Evolutionary conservation across 2,797 vertebrate species (phyloP), one percentile per base, ranked within the genome.

Genomic region (Sebastolobus alascanus): DNA sequence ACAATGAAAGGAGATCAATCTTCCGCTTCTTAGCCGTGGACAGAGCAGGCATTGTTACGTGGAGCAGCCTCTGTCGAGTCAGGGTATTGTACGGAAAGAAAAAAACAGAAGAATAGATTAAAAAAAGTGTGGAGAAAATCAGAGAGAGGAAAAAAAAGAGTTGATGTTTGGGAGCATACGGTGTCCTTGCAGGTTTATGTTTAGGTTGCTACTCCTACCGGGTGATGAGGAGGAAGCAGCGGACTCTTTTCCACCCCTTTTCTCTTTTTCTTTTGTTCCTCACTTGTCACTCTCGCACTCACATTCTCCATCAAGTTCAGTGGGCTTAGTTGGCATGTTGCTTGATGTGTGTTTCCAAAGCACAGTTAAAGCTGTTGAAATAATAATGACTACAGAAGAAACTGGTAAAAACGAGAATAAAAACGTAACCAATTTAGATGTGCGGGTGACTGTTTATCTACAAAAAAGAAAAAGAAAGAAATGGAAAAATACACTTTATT

Each of bases 111-210:
- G 64, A 78, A 20, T 12, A 38, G 27, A 20, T n/a, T 7, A 18
- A 18, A 16, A 64, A 40, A 46, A 68, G 27, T 77, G 40, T 16
- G 35, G 35, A 68, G 40, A 52, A 40, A 14, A 56, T 69, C 20
- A 6, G 60, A 73, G 40, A 52, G 77, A 84, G 63, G 59, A 11
- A 76, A 63, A 69, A 70, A 29, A 35, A 35, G 78, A 76, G 56
- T 82, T 33, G 75, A 69, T 27, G 58, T 56, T 80, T 81, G 68
- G 80, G 79, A 88, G 67, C 91, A 91, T 91, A 92, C 87, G 93
- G 89, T 92, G 92, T 92, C 87, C 88, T 91, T 88, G 90, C 87
- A 74, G 87, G 88, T 89, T 90, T 93, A 93, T 93, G 93, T 91
- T 91, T 93, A 93, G 91, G 74, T 63, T 73, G 69, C 85, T 75